Evolutionary conservation across 2,113 vertebrate genomes (phyloP).

Genomic region (Hymenochirus boettgeri): DNA sequence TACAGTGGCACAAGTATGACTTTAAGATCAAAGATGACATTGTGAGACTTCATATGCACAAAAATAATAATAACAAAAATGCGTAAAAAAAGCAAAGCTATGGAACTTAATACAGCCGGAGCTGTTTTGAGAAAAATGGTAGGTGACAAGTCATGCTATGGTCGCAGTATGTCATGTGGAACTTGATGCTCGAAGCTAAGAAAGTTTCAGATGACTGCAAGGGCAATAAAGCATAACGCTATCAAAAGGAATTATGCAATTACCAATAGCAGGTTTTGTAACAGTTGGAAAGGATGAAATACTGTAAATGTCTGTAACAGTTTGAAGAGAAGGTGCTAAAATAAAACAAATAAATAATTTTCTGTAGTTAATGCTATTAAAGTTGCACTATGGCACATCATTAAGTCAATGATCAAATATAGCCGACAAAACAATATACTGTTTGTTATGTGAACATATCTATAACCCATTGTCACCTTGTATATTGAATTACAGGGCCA

Average conservation of each 20-base stretch:
- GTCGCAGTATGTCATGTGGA: not conserved
- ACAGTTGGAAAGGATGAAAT: not conserved
- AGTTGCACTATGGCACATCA: too few species aligned
- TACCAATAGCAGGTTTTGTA: conserved; percentile 18
- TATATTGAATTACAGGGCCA: too few species aligned
- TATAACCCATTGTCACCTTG: too few species aligned
- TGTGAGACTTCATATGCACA: too few species aligned
- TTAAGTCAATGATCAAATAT: not conserved
- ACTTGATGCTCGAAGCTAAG: not conserved
- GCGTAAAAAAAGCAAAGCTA: not conserved
- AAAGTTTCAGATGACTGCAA: conserved; percentile 2
- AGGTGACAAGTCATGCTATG: conserved; percentile 2
- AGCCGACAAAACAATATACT: too few species aligned
- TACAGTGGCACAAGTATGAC: too few species aligned
- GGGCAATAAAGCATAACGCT: not conserved
- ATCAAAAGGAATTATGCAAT: conserved; percentile 6
- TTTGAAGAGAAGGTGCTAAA: conserved; percentile 14
- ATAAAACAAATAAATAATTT: conserved; percentile 12
- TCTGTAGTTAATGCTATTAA: not conserved
- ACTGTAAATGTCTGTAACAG: conserved; percentile 9
- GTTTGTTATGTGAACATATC: too few species aligned
- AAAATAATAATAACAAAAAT: too few species aligned
- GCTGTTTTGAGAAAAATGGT: not conserved
- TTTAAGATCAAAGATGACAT: too few species aligned
- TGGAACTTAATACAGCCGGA: not conserved